A percentile compares a stretch with the other conserved stretches of the same genome.
These are phyloP conservation scores for Charina bottae DNA, from an alignment of 2,113 vertebrate species.

Conservation along the genomic window DNA sequence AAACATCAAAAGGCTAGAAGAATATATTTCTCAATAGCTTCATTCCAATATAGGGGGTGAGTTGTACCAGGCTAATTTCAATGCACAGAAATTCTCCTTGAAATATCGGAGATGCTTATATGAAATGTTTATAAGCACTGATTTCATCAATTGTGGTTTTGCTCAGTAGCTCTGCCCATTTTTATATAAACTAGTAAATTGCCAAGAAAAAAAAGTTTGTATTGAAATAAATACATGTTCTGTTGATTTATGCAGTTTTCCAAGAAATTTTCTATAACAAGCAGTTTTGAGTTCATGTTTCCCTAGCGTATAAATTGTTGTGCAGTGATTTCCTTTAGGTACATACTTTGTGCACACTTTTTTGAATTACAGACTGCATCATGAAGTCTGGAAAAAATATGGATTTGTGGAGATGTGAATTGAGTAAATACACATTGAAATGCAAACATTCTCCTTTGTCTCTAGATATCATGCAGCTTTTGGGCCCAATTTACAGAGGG, in stretches of 20 bases:
- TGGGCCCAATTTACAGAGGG: not conserved
- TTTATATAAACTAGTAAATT: not conserved
- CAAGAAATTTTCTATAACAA: not conserved
- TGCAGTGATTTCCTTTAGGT: not conserved
- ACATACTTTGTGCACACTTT: not conserved
- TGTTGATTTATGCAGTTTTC: not conserved
- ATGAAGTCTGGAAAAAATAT: not conserved
- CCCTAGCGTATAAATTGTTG: not conserved
- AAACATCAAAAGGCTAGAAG: constrained; percentile 1
- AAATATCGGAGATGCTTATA: not conserved
- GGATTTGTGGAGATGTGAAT: not conserved
- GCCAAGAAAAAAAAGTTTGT: not conserved
- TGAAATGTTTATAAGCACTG: not conserved
- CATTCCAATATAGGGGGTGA: not conserved
- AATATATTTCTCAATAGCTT: constrained; percentile 12
- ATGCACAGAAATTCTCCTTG: not conserved
- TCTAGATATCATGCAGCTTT: not conserved
- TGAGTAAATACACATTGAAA: not conserved
- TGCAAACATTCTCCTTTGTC: not conserved
- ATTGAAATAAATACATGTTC: not conserved
- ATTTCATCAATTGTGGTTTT: not conserved
- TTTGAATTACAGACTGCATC: not conserved
- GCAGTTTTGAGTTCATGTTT: not conserved
- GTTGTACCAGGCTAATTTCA: not conserved
- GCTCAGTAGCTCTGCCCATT: not conserved